Conservation (phyloP, 2,888 invertebrate species). For the Odontomyia ornata region DNA sequence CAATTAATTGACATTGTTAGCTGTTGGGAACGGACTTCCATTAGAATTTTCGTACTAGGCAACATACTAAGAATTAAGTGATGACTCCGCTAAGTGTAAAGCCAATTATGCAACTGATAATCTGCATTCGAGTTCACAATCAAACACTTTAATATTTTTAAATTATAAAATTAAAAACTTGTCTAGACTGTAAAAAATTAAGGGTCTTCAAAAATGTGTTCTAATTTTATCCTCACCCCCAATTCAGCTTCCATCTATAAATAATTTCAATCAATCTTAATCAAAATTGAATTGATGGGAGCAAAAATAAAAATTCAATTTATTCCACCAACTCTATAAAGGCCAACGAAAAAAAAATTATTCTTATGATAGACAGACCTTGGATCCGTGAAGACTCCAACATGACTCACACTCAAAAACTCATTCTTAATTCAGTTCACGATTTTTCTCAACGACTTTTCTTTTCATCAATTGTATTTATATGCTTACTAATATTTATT, state of each 20-base stretch:
- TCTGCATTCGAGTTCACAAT: too few relatives aligned
- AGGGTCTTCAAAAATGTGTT: too few relatives aligned
- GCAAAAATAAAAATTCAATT: slow-evolving; percentile 14
- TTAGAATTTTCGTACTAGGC: too few relatives aligned
- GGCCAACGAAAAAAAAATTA: neutral
- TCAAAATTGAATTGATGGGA: slow-evolving; percentile 6
- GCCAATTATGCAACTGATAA: too few relatives aligned
- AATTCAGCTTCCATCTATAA: too few relatives aligned
- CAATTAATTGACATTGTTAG: too few relatives aligned
- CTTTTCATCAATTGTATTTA: neutral
- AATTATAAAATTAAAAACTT: too few relatives aligned
- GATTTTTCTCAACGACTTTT: slow-evolving; percentile 19
- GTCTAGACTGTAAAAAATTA: too few relatives aligned
- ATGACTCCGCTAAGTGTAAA: too few relatives aligned
- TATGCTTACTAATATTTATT: neutral
- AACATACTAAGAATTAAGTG: too few relatives aligned
- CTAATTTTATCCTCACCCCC: neutral
- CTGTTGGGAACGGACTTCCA: too few relatives aligned
- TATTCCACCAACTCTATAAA: neutral
- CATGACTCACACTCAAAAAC: slow-evolving; percentile 10
- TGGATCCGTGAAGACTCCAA: neutral
- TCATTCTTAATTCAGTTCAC: slow-evolving; percentile 26
- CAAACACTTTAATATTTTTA: too few relatives aligned
- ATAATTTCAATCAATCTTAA: slow-evolving; percentile 22
- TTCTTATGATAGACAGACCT: neutral